A percentile compares a stretch with the other conserved stretches of the same genome.
Conservation (phyloP, 2,797 vertebrate genomes). For the Thaleichthys pacificus region DNA sequence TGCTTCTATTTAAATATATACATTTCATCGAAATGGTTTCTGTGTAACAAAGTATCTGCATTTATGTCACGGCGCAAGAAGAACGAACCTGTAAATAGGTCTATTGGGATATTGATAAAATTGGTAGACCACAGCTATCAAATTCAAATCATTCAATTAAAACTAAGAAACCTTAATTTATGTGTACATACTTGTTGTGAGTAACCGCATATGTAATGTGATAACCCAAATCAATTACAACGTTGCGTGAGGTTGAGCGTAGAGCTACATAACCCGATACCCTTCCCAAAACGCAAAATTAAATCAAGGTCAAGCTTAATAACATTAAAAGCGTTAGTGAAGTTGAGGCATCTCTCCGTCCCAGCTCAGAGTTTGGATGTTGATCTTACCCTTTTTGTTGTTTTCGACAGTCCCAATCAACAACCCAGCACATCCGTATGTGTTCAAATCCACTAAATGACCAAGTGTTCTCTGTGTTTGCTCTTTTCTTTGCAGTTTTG, state of each 20-base stretch:
- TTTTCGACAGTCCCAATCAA: background rate
- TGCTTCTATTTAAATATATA: no score
- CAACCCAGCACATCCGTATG: conserved; percentile 45
- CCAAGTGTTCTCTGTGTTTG: background rate
- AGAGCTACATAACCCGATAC: background rate
- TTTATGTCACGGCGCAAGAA: background rate
- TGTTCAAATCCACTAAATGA: background rate
- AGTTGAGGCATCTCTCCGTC: background rate
- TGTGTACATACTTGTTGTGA: background rate
- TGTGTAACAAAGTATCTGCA: no score
- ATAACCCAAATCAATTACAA: background rate
- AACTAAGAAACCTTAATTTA: background rate
- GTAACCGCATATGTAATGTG: background rate
- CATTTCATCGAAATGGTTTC: no score
- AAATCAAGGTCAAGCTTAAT: background rate
- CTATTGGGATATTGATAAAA: background rate
- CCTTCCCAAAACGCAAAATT: background rate
- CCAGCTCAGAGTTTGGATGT: background rate
- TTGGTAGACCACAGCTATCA: background rate
- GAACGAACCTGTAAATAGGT: background rate
- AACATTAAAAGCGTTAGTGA: background rate
- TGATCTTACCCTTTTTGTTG: conserved; percentile 35
- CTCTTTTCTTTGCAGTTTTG: background rate
- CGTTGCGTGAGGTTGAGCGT: background rate
- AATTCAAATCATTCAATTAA: background rate